Evolutionary conservation across 2,888 invertebrate genomes (phyloP).

Genomic region (Eilema sororculum): DNA sequence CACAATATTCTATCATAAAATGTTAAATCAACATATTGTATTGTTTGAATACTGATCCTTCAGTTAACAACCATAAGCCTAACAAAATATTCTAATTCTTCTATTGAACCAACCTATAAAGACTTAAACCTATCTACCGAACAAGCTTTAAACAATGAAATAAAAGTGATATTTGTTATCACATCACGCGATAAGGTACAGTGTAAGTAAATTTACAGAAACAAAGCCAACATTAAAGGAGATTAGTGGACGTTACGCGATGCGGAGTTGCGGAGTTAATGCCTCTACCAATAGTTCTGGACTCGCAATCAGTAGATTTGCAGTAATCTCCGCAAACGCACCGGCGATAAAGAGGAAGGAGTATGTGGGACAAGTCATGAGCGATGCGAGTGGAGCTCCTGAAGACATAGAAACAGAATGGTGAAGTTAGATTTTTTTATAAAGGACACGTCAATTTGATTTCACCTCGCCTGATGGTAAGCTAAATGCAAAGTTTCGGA

Average conservation of each 20-base stretch:
- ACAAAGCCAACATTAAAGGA: slow-evolving; percentile 69
- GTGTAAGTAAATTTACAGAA: slow-evolving; percentile 69
- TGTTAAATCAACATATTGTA: not conserved
- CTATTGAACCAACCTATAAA: slow-evolving; percentile 16
- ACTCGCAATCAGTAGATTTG: slow-evolving; percentile 75
- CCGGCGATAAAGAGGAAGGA: slow-evolving; percentile 64
- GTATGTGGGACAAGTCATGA: slow-evolving; percentile 45
- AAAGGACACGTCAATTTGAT: no score
- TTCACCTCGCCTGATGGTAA: no score
- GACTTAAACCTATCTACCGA: slow-evolving; percentile 6
- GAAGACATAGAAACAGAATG: no score
- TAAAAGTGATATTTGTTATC: slow-evolving; percentile 52
- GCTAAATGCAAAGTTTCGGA: no score
- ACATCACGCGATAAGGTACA: slow-evolving; percentile 51
- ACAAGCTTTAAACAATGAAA: slow-evolving; percentile 38
- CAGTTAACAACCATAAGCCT: slow-evolving; percentile 1
- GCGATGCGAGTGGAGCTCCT: no score
- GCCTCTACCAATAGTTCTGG: slow-evolving; percentile 70
- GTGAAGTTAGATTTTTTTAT: no score
- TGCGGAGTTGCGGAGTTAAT: slow-evolving; percentile 56
- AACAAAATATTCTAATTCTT: slow-evolving; percentile 22
- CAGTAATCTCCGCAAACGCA: slow-evolving; percentile 76
- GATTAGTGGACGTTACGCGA: slow-evolving; percentile 66
- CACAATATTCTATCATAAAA: not conserved
- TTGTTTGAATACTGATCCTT: not conserved